Evolutionary conservation across 2,888 invertebrate genomes (phyloP).

Genomic region (Heteromurus nitidus): DNA sequence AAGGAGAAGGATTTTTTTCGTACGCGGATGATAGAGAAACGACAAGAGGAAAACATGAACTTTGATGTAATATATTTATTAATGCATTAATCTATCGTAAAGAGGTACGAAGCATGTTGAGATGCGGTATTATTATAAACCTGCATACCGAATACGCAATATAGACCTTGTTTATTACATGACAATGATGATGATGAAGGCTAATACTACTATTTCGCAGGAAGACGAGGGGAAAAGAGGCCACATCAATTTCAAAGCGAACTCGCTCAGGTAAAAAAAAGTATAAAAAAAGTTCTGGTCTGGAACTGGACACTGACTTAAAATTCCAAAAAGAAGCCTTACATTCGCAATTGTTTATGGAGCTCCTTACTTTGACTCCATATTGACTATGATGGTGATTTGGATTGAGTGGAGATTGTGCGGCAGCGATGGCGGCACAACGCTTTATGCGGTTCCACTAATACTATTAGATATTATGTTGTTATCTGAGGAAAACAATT

Average conservation of each 20-base stretch:
- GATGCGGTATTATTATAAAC: too few species aligned
- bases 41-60: neutral
- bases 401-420: slow-evolving; percentile 52
- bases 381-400: slow-evolving; percentile 31
- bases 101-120: too few species aligned
- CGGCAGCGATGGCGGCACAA: slow-evolving; percentile 34
- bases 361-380: slow-evolving; percentile 6
- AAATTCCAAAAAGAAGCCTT: too few species aligned
- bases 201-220: neutral
- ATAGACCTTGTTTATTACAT: too few species aligned
- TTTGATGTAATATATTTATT: neutral
- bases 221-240: too few species aligned
- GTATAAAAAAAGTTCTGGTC: too few species aligned
- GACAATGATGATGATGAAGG: too few species aligned
- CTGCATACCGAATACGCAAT: too few species aligned
- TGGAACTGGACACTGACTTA: too few species aligned
- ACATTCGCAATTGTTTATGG: slow-evolving; percentile 13
- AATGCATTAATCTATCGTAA: neutral
- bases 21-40: neutral
- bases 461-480: slow-evolving; percentile 38
- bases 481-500: slow-evolving; percentile 20
- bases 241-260: too few species aligned
- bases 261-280: too few species aligned
- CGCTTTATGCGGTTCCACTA: slow-evolving; percentile 58
- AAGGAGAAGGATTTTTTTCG: too few species aligned